Percentiles rank a stretch among this genome's conserved stretches.
phyloP scores from a whole-genome alignment of 1,140 invertebrate species.

The Frieseomelitta varia region DNA sequence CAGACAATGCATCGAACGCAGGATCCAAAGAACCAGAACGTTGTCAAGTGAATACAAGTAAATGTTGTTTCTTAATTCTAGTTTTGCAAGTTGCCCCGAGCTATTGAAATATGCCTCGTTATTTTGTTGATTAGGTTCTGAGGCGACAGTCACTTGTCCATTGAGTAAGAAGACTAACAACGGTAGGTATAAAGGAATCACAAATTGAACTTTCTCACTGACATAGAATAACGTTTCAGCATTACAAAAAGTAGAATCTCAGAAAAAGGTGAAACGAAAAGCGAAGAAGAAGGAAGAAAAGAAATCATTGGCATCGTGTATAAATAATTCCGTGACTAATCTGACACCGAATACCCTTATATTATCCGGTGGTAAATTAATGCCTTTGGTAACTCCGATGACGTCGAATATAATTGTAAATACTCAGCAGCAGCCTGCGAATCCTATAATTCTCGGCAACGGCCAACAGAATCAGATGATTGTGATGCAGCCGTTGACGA shows the following conservation, averaged over 20 bases:
- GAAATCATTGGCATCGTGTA: slow-evolving; percentile 55
- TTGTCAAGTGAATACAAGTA: slow-evolving; percentile 47
- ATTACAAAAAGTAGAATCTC: slow-evolving; percentile 63
- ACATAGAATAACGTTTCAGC: not conserved
- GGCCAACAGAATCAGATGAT: slow-evolving; percentile 80
- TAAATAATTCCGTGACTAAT: slow-evolving; percentile 71
- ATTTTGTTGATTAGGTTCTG: slow-evolving; percentile 49
- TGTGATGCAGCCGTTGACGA: slow-evolving; percentile 77
- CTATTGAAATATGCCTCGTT: not conserved
- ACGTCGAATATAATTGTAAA: slow-evolving; percentile 79
- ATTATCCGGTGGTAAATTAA: slow-evolving; percentile 77
- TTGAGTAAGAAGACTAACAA: slow-evolving; percentile 43
- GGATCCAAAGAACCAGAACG: slow-evolving; percentile 40
- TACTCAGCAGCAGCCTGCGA: slow-evolving; percentile 70
- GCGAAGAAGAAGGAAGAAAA: slow-evolving; percentile 63
- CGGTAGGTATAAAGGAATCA: slow-evolving; percentile 28
- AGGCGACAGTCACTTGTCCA: not conserved
- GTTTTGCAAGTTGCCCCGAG: too few relatives aligned
- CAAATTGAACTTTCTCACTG: not conserved
- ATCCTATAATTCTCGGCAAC: slow-evolving; percentile 77
- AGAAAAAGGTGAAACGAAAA: slow-evolving; percentile 69
- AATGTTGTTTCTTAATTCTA: not conserved
- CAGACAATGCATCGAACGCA: slow-evolving; percentile 37
- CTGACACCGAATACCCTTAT: slow-evolving; percentile 76
- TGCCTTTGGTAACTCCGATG: slow-evolving; percentile 79